Conservation (phyloP, 2,888 invertebrate genomes). For the Parapristionchus giblindavisi region DNA sequence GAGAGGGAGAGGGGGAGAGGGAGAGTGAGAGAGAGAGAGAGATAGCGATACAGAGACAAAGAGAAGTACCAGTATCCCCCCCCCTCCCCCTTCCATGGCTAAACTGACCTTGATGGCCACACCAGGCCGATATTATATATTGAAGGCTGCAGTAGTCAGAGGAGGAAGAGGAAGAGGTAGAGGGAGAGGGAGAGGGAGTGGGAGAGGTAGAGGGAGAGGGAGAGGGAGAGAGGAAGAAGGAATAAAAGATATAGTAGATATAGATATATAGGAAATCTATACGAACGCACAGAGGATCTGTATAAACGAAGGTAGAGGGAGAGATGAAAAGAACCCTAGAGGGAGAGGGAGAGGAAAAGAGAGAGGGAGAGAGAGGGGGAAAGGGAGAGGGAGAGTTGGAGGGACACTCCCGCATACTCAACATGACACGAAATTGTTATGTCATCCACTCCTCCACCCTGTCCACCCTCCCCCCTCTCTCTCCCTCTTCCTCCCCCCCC, state of each 20-base stretch:
- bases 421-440: neutral
- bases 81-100: no score
- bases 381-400: neutral
- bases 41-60: no score
- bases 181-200: neutral
- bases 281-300: neutral
- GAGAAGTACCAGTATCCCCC: no score
- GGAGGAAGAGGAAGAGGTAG: no score
- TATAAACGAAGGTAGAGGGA: neutral
- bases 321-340: conserved; percentile 28
- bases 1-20: conserved; percentile 9
- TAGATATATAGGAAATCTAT: neutral
- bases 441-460: neutral
- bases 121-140: no score
- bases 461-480: neutral
- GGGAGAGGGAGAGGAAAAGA: conserved; percentile 36
- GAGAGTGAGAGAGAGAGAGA: conserved; percentile 5
- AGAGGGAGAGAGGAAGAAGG: neutral
- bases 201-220: neutral
- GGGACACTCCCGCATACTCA: neutral
- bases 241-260: neutral
- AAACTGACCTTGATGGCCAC: no score
- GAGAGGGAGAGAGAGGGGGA: conserved; percentile 15
- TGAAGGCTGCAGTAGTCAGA: no score
- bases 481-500: neutral